A percentile compares a stretch with the other conserved stretches of the same genome.
Evolutionary conservation across 1,140 invertebrate genomes (phyloP).

Genomic region (Heliothis virescens): DNA sequence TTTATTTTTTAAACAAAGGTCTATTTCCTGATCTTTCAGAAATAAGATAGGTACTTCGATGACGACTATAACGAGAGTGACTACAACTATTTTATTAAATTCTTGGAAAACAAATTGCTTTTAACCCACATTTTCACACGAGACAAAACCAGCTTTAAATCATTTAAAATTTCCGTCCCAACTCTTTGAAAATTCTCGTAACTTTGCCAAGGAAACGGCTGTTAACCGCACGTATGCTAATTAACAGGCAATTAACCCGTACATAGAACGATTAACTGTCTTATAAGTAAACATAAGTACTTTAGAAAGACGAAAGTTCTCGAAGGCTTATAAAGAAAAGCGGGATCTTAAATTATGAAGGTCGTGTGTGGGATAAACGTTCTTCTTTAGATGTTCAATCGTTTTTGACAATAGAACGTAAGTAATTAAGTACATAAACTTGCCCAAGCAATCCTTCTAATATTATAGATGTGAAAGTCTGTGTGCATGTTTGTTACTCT

Average conservation of each 20-base stretch:
- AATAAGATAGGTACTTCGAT: too few species aligned
- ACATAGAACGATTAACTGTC: constrained; percentile 15
- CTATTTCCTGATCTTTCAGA: too few species aligned
- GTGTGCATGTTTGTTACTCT: too few species aligned
- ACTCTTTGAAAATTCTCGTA: constrained; percentile 10
- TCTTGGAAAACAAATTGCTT: too few species aligned
- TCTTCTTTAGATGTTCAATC: background rate
- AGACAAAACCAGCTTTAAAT: background rate
- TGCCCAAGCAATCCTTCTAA: too few species aligned
- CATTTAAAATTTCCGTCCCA: background rate
- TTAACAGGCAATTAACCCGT: constrained; percentile 22
- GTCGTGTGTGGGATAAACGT: background rate
- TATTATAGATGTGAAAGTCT: too few species aligned
- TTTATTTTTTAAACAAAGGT: too few species aligned
- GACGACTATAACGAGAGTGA: too few species aligned
- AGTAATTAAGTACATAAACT: too few species aligned
- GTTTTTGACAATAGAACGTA: too few species aligned
- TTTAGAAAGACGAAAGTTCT: background rate
- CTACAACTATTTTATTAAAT: too few species aligned
- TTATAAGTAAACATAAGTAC: background rate
- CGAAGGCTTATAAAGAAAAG: background rate
- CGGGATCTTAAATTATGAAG: background rate
- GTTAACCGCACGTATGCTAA: constrained; percentile 18
- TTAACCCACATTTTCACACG: too few species aligned
- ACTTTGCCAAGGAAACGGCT: background rate